These are phyloP conservation scores for Agelas oroides DNA, from an alignment of 37 sponge, comb jelly and placozoan species.

Conservation along the genomic window DNA sequence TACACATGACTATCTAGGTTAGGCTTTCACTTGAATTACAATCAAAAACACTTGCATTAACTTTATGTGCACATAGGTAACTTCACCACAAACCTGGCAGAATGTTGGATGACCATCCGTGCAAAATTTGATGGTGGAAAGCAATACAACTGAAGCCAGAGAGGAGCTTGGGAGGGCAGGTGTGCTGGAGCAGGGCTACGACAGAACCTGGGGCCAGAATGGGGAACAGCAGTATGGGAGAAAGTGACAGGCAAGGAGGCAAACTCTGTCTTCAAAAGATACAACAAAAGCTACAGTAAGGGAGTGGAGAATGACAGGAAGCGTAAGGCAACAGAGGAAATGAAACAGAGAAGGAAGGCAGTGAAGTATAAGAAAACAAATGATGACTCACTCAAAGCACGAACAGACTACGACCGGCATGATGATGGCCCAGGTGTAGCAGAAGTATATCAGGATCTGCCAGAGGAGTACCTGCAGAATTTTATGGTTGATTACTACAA, in stretches of 20 bases:
- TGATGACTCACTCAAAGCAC: neutral
- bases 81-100: slow-evolving; percentile 28
- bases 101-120: slow-evolving; percentile 35
- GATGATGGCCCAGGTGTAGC: neutral
- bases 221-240: slow-evolving; percentile 3
- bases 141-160: slow-evolving; percentile 26
- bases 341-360: slow-evolving; percentile 15
- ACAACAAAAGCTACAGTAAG: neutral
- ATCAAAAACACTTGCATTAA: no score
- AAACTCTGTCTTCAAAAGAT: neutral
- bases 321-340: slow-evolving; percentile 31
- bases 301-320: slow-evolving; percentile 12
- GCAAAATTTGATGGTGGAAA: slow-evolving; percentile 54
- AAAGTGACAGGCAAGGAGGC: neutral
- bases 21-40: no score
- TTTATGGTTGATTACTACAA: neutral
- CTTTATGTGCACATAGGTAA: neutral
- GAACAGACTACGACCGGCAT: neutral
- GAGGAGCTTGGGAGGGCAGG: slow-evolving; percentile 34
- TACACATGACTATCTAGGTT: no score
- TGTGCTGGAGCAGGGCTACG: slow-evolving; percentile 41
- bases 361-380: slow-evolving; percentile 10
- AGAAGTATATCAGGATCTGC: neutral
- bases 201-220: slow-evolving; percentile 3
- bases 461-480: neutral